Base-by-base conservation (phyloP, 1,140 invertebrate species). In the Muscidifurax raptorellus region DNA sequence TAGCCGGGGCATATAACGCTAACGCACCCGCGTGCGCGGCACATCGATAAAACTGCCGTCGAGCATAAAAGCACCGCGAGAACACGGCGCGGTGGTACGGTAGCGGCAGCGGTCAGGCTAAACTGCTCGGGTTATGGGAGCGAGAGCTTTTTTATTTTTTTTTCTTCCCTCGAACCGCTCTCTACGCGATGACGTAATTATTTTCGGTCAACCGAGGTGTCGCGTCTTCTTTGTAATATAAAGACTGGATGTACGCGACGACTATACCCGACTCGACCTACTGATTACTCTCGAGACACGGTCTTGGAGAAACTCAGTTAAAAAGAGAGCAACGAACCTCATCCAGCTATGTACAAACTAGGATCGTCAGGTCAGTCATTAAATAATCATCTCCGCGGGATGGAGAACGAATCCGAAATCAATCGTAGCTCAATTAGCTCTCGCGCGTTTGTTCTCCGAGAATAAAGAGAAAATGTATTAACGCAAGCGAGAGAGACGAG, bases 1-100 rank as follows among this genome's bases (percentile, higher is more conserved):
- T 90, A 89, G 89, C 86, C 85, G 82, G 22, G 36, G 76, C 87
- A 88, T 90, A 90, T 90, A 90, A 90, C 85, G 89, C 87, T 87
- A 89, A 90, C 88, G 86, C 84, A 59, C 28, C 44, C 64, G 74
- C 4, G 27, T 25, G 36, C 82, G 69, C 18, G 80, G n/a, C n/a
- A 76, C 85, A 88, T 90, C 88, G 89, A 90, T 90, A 90, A 90
- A 90, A 90, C 84, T 88, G 83, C 82, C 83, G 84, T 77, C 76
- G 82, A 76, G 82, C 82, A 87, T 89, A 89, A 89, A 90, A 85
- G 76, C 72, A 1, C 64, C 66, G 79, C 52, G 69, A 78, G 83
- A 67, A 85, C 71, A 85, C 28, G 76, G 28, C 80, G 77, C 64
- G 74, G 52, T 10, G 10, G 36, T 10, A 40, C 36, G 10, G 36